Evolutionary conservation across 53 echinoderm and acorn worm genomes (phyloP), one percentile per base, ranked within the genome.

Genomic region (Echinarachnius parma): DNA sequence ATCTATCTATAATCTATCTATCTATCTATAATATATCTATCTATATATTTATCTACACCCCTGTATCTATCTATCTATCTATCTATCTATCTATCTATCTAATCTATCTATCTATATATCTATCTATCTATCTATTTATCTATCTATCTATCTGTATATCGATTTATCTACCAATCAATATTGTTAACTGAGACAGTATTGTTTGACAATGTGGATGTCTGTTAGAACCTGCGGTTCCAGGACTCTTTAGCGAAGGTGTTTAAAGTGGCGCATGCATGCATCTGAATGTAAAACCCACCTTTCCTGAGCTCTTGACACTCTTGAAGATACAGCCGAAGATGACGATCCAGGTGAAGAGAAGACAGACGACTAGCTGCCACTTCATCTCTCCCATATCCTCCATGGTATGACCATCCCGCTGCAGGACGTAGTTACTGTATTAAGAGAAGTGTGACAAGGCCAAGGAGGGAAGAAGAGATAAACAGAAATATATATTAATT

Each of bases 281-380:
- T n/a, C n/a, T n/a, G n/a, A n/a, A n/a, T n/a, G n/a, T n/a, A n/a
- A 27, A n/a, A 59, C 39, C 42, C 71, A 94, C 94, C 90, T 94
- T 94, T 22, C 94, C 94, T 3, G 94, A 94, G 20, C 90, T 86
- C 80, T 90, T 94, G 58, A 94, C 86, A 22, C 94, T 89, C 72
- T 86, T 86, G 54, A 77, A 89, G 67, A 94, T 90, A 46, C 89
- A 90, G 56, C 46, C 55, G 66, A 86, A 94, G 64, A 94, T 87
- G 45, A 94, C 81, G 21, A 66, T 68, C 94, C 94, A 94, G 24
- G 94, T 49, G 29, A 94, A 77, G 2, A 89, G 69, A 5, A 94
- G 89, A 62, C 86, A 86, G 0, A 83, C 36, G 1, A 71, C 87
- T 20, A 94, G 53, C 76, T 94, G 75, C 94, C 94, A 94, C 23